Conservation (phyloP, 2,797 vertebrate species). For the Otolemur crassicaudatus region DNA sequence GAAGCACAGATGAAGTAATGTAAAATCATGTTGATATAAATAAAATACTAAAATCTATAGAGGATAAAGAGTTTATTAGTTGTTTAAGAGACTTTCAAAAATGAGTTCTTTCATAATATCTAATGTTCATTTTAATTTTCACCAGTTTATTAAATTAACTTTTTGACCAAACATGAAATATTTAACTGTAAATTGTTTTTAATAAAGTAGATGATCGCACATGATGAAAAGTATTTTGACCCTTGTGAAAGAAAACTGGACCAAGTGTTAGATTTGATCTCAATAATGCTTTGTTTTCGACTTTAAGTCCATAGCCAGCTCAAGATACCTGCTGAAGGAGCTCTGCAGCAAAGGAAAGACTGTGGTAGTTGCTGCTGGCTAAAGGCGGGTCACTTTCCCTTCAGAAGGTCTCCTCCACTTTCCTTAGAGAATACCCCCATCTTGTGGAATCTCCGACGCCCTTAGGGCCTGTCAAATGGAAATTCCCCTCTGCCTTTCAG, state of each 20-base stretch:
- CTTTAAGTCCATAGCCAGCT: neutral
- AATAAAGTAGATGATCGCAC: neutral
- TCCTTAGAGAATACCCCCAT: constrained; percentile 68
- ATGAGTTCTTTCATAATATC: neutral
- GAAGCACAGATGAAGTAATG: neutral
- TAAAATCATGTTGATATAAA: neutral
- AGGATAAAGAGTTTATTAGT: neutral
- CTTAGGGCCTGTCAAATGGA: neutral
- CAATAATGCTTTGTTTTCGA: neutral
- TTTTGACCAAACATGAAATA: neutral
- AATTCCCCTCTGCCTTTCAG: neutral
- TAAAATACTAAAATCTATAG: constrained; percentile 3
- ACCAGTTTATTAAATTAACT: neutral
- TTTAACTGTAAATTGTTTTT: neutral
- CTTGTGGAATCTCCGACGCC: neutral
- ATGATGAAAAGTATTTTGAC: constrained; percentile 16
- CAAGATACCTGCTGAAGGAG: neutral
- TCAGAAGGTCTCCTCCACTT: neutral
- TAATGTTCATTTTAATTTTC: constrained; percentile 16
- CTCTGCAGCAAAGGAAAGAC: neutral
- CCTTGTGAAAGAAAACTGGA: neutral
- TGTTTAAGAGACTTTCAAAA: neutral
- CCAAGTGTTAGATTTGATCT: neutral
- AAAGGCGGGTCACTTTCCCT: neutral
- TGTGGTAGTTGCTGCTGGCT: accelerated